A percentile compares a stretch with the other conserved stretches of the same genome.
Conservation (phyloP, 1,140 invertebrate species). For the Lucilia cuprina region DNA sequence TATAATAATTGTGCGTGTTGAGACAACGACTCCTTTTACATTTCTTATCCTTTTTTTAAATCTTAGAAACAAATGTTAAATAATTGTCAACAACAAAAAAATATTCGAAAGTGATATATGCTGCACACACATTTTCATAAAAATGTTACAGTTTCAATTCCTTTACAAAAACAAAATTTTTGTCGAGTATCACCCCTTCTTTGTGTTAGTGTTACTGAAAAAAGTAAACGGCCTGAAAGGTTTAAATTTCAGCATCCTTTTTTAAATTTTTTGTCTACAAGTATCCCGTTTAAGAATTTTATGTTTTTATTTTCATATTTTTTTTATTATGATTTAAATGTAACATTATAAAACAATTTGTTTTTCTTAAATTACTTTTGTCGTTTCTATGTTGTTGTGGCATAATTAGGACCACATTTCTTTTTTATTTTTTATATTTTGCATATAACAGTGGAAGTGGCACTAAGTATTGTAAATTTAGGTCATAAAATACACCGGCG, state of each 20-base stretch:
- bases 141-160: background rate
- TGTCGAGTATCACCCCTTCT: background rate
- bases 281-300: background rate
- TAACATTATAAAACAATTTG: conserved; percentile 35
- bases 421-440: background rate
- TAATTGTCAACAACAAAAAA: conserved; percentile 32
- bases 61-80: conserved; percentile 22
- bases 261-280: background rate
- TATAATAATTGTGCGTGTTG: background rate
- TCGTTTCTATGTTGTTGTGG: conserved; percentile 15
- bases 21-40: background rate
- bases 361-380: conserved; percentile 25
- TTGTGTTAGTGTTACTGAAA: background rate
- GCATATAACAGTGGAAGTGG: background rate
- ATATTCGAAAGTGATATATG: conserved; percentile 27
- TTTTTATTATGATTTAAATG: conserved; percentile 32
- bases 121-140: background rate
- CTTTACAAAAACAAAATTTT: background rate
- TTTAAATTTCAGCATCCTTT: conserved; percentile 20
- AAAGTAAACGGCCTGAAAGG: background rate
- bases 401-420: conserved; percentile 26
- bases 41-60: background rate
- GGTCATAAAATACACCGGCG: conserved; percentile 32
- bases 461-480: background rate
- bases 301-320: background rate